Base-by-base conservation (phyloP, 2,113 vertebrate species). In the Dolichotis patagonum region DNA sequence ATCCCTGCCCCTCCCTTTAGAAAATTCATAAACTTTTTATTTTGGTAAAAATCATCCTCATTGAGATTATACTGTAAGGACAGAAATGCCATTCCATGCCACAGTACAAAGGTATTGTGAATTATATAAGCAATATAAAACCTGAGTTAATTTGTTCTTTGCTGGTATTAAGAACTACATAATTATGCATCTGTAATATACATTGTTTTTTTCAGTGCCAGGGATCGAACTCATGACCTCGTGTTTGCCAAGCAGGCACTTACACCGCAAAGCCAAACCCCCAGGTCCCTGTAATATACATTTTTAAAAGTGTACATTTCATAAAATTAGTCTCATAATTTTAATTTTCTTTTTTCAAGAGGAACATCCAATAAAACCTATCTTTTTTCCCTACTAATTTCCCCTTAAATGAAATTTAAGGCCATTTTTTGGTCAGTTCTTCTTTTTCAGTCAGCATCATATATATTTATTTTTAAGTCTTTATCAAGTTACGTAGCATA, bases 311-410 rank as follows among this genome's bases (percentile, higher is more conserved):
- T 71, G 20, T 56, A 3, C 52, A 67, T 93, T 96, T 94, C 83
- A 86, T 93, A 43, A 60, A 93, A 19, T 89, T 78, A 63, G 24
- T 78, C 86, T 95, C 35, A 92, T 67, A 80, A 83, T 63, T 93
- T 95, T 63, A 93, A 17, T 49, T 86, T 89, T 63, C 12, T 62
- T 95, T 86, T 78, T 32, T 78, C 26, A 69, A 95, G 93, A 83
- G 82, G 11, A 54, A 86, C 16, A 69, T 63, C 3, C 20, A 88
- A 32, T 71, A 30, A 92, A 81, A 71, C 8, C 3, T 46, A 56
- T 87, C 54, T 85, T 91, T 54, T 94, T n/a, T n/a, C 85, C 75
- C 89, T 54, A 85, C 8, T 63, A 49, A 26, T 46, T 46, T 5
- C 46, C n/a, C n/a, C n/a, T 88, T 75, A 43, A 0, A 32, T 82